Evolutionary conservation across 2,888 invertebrate genomes (phyloP).

Genomic region (Lasioglossum leucozonium): DNA sequence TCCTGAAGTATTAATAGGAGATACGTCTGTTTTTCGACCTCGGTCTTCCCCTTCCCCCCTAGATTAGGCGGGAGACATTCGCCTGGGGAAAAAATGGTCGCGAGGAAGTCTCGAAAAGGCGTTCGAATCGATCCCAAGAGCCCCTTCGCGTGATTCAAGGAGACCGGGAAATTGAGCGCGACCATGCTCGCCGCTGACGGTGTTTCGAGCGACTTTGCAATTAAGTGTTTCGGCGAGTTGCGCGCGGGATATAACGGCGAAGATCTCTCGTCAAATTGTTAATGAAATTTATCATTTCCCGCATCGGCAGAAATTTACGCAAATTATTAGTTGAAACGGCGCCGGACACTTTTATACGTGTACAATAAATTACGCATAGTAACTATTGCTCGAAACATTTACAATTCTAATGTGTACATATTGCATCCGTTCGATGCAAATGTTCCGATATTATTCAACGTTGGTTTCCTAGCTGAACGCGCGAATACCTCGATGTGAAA

Average conservation of each 20-base stretch:
- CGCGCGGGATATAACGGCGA: not conserved
- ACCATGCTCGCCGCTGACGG: conserved; percentile 45
- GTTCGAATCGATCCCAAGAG: conserved; percentile 54
- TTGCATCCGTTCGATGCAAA: not conserved
- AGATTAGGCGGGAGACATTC: conserved; percentile 17
- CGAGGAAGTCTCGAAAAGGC: conserved; percentile 64
- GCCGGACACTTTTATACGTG: no score
- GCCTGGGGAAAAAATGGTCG: conserved; percentile 49
- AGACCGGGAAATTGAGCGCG: conserved; percentile 73
- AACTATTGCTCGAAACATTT: not conserved
- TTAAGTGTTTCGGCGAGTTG: not conserved
- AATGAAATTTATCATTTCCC: not conserved
- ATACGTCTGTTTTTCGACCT: not conserved
- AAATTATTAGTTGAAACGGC: no score
- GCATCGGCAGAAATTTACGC: no score
- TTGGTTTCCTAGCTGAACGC: not conserved
- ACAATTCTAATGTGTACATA: not conserved
- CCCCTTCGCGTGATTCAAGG: conserved; percentile 74
- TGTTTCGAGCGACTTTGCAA: not conserved
- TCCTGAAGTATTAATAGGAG: not conserved
- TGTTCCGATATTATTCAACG: not conserved
- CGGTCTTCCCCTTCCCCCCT: not conserved
- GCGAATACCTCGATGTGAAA: not conserved
- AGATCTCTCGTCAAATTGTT: not conserved
- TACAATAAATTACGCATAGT: not conserved